phyloP scores from a whole-genome alignment of 2,113 vertebrate species.

The Phylloscopus whistleri region DNA sequence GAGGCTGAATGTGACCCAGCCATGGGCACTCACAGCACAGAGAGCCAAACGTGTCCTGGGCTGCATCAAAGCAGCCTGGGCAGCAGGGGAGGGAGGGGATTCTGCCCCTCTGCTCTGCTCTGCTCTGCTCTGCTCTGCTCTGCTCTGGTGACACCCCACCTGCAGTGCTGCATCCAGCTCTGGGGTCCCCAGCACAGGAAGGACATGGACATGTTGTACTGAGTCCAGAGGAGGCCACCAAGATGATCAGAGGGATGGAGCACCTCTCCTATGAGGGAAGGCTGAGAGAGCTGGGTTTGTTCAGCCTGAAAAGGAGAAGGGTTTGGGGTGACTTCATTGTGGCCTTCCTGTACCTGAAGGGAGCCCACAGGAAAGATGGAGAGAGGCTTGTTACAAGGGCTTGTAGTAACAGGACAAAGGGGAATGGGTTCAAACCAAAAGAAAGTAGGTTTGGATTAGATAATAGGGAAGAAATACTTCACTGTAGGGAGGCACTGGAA shows the following conservation, averaged over 20 bases:
- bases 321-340: not conserved
- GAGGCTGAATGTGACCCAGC: no score
- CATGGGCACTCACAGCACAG: no score
- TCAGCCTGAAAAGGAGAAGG: not conserved
- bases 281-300: not conserved
- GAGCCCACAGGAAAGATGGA: not conserved
- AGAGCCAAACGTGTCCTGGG: no score
- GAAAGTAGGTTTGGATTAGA: not conserved
- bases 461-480: not conserved
- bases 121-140: no score
- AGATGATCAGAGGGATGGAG: not conserved
- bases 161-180: not conserved
- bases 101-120: not conserved
- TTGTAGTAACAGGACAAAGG: not conserved
- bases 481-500: not conserved
- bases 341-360: not conserved
- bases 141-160: not conserved
- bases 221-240: not conserved
- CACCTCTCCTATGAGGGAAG: not conserved
- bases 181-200: not conserved
- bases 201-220: accelerated
- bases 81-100: no score
- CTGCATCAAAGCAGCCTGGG: no score
- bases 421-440: not conserved
- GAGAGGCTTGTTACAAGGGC: not conserved